Evolutionary conservation across 2,113 vertebrate genomes (phyloP), one percentile per base, ranked within the genome.

Genomic region (Centrocercus urophasianus): DNA sequence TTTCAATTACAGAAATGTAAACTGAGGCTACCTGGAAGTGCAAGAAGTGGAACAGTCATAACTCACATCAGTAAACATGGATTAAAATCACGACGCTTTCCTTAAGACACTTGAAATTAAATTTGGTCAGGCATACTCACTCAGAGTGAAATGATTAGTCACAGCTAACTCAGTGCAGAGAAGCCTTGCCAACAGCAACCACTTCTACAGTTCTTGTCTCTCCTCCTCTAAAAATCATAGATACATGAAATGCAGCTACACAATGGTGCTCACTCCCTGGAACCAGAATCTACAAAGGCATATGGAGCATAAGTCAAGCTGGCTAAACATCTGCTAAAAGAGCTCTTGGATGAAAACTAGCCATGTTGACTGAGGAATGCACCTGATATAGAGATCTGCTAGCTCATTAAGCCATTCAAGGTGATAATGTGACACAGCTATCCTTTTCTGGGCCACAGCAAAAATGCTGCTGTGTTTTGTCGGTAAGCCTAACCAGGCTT

Each of bases 171-270:
- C 69, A 80, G 0, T 47, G 28, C 10, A 83, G 40, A 86, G 7
- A 59, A 10, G 11, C 10, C 36, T 90, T 0, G 0, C 30, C 67
- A 42, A 48, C 8, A 57, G 6, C 40, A 36, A 3, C 18, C 12
- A 43, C 54, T 50, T 86, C 13, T 34, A 38, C 16, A 7, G 88
- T 61, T 86, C 48, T 25, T 60, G 5, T 21, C 16, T 21, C 20
- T 75, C 4, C 6, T 83, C 13, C 13, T 86, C 67, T 11, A 21
- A 86, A 48, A 21, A 34, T 52, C 42, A 67, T 1, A 45, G 47
- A 36, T 2, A 1, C 8, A 70, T 30, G 28, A n/a, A 66, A 34
- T 27, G 52, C 1, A 48, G 15, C 59, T 22, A 66, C 32, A 74
- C n/a, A 11, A 65, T 56, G 80, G 28, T 25, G 3, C 6, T 3